phyloP scores from a whole-genome alignment of 2,888 invertebrate genomes.

The Conops quadrifasciatus region DNA sequence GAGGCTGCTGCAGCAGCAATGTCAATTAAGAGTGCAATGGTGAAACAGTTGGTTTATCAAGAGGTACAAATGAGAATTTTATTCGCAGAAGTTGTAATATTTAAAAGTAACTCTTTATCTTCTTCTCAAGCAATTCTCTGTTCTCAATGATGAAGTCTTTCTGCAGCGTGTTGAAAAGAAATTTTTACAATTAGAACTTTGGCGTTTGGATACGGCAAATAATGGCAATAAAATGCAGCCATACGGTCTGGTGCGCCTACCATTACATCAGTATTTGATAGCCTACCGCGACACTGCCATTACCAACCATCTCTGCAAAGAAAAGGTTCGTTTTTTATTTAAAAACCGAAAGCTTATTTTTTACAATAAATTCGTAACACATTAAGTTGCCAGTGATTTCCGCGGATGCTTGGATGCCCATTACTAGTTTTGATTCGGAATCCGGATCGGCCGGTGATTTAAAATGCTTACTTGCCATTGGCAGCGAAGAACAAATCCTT shows the following conservation, averaged over 20 bases:
- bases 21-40: slow-evolving; percentile 40
- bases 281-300: slow-evolving; percentile 70
- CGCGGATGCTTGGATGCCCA: slow-evolving; percentile 70
- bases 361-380: background rate
- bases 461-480: slow-evolving; percentile 70
- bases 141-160: slow-evolving; percentile 68
- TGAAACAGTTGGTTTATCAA: slow-evolving; percentile 53
- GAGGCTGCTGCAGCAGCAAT: slow-evolving; percentile 44
- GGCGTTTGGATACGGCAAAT: slow-evolving; percentile 48
- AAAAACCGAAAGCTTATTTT: background rate
- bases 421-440: slow-evolving; percentile 65
- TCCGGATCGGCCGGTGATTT: slow-evolving; percentile 67
- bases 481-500: slow-evolving; percentile 70
- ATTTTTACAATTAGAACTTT: slow-evolving; percentile 68
- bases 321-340: slow-evolving; percentile 64
- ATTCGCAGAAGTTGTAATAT: slow-evolving; percentile 18
- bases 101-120: background rate
- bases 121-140: slow-evolving; percentile 67
- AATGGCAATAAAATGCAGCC: slow-evolving; percentile 56
- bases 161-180: slow-evolving; percentile 69
- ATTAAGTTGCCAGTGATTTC: slow-evolving; percentile 70
- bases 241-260: slow-evolving; percentile 68
- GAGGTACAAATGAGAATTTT: slow-evolving; percentile 49
- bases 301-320: slow-evolving; percentile 67
- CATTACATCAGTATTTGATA: slow-evolving; percentile 71